These are phyloP conservation scores for Lophotriccus pileatus DNA, from an alignment of 2,797 vertebrate genomes.

Conservation along the genomic window DNA sequence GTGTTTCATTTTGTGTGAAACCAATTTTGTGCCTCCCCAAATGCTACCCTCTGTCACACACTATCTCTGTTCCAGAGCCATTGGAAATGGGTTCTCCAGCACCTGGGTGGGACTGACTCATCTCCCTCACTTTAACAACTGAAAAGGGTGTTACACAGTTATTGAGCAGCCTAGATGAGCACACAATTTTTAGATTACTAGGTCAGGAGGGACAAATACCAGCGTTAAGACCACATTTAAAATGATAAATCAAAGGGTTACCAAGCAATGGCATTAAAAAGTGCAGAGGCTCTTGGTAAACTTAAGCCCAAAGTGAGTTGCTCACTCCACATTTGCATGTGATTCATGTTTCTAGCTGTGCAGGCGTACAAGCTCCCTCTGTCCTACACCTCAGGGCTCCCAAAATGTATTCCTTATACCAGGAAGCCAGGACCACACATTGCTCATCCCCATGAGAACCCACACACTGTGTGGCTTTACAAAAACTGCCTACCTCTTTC, in stretches of 20 bases:
- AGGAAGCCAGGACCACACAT: not conserved
- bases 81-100: not conserved
- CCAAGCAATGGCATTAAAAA: not conserved
- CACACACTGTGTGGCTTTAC: not conserved
- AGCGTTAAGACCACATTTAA: not conserved
- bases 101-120: not conserved
- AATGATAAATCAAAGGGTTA: not conserved
- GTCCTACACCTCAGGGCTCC: not conserved
- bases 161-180: not conserved
- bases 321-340: not conserved
- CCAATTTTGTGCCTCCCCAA: not conserved
- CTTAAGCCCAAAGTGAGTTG: not conserved
- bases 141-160: not conserved
- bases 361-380: not conserved
- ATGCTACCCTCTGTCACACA: not conserved
- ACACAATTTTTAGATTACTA: not conserved
- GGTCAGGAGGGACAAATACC: not conserved
- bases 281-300: not conserved
- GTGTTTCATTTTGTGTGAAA: not conserved
- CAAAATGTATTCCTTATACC: not conserved
- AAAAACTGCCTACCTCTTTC: not conserved
- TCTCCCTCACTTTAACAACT: not conserved
- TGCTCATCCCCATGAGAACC: not conserved
- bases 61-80: too few species aligned
- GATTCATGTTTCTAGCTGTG: not conserved